Base-by-base conservation (phyloP, 2,113 vertebrate species). In the Tiliqua scincoides region DNA sequence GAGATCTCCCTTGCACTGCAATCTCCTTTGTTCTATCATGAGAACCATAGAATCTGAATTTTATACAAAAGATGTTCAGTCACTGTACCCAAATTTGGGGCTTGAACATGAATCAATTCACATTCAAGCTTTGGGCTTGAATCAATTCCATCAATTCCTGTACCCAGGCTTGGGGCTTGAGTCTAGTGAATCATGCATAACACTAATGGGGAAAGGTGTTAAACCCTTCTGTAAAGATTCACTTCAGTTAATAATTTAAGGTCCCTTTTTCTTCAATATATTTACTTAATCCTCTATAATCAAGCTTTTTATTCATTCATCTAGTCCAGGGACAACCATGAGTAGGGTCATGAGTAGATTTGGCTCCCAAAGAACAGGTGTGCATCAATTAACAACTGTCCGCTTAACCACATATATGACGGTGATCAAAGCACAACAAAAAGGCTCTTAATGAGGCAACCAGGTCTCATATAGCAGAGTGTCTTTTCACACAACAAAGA, bases 81-180 rank as follows among this genome's bases (percentile, higher is more conserved):
- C 43, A 48, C 43, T 87, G 35, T 40, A 87, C 91, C 74, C 88
- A 90, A 77, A 82, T 91, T 82, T 86, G 91, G 72, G 12, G 73
- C 86, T 92, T 88, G 94, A 93, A 92, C 89, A 87, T 92, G 83
- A 91, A 89, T 91, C 15, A 68, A 75, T 54, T 48, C n/a, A n/a
- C n/a, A n/a, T n/a, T n/a, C n/a, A n/a, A n/a, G n/a, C n/a, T n/a
- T n/a, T n/a, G n/a, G n/a, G n/a, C n/a, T n/a, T n/a, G n/a, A n/a
- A n/a, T n/a, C n/a, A n/a, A n/a, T n/a, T n/a, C n/a, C n/a, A n/a
- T n/a, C n/a, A n/a, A n/a, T n/a, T n/a, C n/a, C 43, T 87, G 35
- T 40, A 87, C 91, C 74, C 88, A 90, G 74, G 83, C 91, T 82
- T 86, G 91, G 72, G 12, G 73, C 86, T 92, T 88, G 94, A 93